Conservation (phyloP, 2,113 vertebrate species). For the Atherinomorus stipes region DNA sequence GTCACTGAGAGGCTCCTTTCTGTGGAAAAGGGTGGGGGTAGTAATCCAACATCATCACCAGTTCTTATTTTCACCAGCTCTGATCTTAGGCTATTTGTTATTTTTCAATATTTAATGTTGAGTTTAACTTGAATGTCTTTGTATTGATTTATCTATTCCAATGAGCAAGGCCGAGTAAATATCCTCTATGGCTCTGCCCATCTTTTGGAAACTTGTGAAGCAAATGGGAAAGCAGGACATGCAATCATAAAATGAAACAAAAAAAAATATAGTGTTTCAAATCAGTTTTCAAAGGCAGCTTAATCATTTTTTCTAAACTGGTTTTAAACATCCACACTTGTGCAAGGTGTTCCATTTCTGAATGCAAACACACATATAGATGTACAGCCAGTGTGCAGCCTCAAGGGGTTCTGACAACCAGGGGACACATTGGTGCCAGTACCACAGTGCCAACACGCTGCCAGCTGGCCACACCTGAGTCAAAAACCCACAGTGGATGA, state of each 20-base stretch:
- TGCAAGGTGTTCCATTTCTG: not conserved
- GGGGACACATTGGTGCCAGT: not conserved
- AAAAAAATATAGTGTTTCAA: constrained; percentile 38
- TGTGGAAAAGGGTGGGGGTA: constrained; percentile 49
- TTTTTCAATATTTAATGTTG: not conserved
- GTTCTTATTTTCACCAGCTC: constrained; percentile 5
- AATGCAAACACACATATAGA: constrained; percentile 4
- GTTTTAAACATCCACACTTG: not conserved
- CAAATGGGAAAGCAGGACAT: constrained; percentile 47
- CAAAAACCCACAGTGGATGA: constrained; percentile 26
- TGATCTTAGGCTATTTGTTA: too few species aligned
- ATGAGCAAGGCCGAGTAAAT: constrained; percentile 35
- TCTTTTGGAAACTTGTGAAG: constrained; percentile 23
- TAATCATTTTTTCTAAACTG: constrained; percentile 1
- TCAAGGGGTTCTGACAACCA: constrained; percentile 14
- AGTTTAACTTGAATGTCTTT: too few species aligned
- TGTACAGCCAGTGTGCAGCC: not conserved
- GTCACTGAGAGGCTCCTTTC: constrained; percentile 50
- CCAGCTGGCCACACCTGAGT: constrained; percentile 40
- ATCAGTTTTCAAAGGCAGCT: constrained; percentile 37
- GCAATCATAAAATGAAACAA: constrained; percentile 43
- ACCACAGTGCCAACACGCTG: constrained; percentile 9
- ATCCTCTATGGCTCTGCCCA: constrained; percentile 15
- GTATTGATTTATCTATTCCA: not conserved
- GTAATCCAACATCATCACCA: constrained; percentile 43